Evolutionary conservation across 2,797 vertebrate species (phyloP), one percentile per base, ranked within the genome.

Genomic region (Sparus aurata): DNA sequence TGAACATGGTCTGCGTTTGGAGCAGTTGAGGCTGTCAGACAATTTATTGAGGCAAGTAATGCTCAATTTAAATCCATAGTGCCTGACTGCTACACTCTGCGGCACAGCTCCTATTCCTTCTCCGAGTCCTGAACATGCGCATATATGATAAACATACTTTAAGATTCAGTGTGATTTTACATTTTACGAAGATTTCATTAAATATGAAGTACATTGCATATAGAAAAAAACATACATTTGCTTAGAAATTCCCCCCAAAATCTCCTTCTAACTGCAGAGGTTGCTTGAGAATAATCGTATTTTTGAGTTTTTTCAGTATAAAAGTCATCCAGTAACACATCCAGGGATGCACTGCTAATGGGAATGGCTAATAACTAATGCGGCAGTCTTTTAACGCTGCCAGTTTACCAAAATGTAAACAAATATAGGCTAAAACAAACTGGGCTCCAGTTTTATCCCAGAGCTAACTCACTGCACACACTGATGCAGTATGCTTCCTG

Each of bases 391-490:
- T 15, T 23, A 65, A 16, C 18, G 15, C 9, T 12, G n/a, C 20
- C 30, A 22, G 1, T 12, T 54, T 20, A 25, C 27, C 15, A 18
- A 65, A 30, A 64, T 66, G 27, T 50, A 3, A 52, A 30, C 63
- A 52, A 30, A 59, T 43, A 49, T 13, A 30, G 18, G 59, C 43
- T 4, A 6, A 74, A 64, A 18, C 43, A 34, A 38, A 16, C 5
- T 12, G 4, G 9, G 9, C 46, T 52, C n/a, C 17, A 46, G 43
- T 41, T 55, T 58, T 53, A 61, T 50, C 23, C 20, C 34, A 60
- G 8, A 20, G 38, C 52, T 47, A 20, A 46, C 25, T 76, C 17
- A 60, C 16, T 65, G 41, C 34, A 55, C 65, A 61, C 27, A 49
- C 12, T 45, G 45, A 47, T 52, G 34, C 23, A 34, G 22, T 50